A percentile compares a stretch with the other conserved stretches of the same genome.
phyloP scores from a whole-genome alignment of 2,888 invertebrate genomes.

The Ennomos erosarius region DNA sequence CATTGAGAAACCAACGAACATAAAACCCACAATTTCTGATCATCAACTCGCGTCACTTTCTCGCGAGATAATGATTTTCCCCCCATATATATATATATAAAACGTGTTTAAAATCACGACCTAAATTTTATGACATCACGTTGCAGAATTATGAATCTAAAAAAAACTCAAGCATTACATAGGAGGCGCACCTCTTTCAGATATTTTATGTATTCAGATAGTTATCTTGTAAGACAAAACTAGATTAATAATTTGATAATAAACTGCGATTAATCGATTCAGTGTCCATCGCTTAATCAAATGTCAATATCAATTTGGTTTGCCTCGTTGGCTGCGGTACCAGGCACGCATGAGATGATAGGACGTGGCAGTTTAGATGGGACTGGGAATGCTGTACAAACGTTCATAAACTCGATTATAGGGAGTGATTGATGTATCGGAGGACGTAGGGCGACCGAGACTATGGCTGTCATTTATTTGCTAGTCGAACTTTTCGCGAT shows the following conservation, averaged over 20 bases:
- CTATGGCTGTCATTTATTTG: conserved; percentile 36
- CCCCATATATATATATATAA: conserved; percentile 11
- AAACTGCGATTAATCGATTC: neutral
- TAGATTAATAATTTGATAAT: neutral
- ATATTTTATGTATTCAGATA: too few relatives aligned
- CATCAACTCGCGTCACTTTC: conserved; percentile 39
- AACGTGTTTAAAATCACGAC: conserved; percentile 13
- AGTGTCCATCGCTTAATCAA: conserved; percentile 11
- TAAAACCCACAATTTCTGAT: conserved; percentile 35
- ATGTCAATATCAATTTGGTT: conserved; percentile 20
- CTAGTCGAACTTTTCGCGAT: conserved; percentile 1
- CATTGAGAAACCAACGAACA: conserved; percentile 27
- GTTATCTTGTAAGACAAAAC: neutral
- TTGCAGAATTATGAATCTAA: neutral
- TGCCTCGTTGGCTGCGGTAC: conserved; percentile 25
- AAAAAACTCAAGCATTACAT: too few relatives aligned
- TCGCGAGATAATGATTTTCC: conserved; percentile 41
- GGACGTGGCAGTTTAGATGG: conserved; percentile 38
- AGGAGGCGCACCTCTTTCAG: too few relatives aligned
- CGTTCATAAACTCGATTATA: conserved; percentile 74
- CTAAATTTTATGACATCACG: neutral
- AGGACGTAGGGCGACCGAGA: conserved; percentile 38
- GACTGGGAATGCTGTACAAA: conserved; percentile 52
- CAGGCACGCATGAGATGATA: conserved; percentile 38
- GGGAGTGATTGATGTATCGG: conserved; percentile 67